phyloP scores from a whole-genome alignment of 2,888 invertebrate genomes.

The Ceratothoa steindachneri region DNA sequence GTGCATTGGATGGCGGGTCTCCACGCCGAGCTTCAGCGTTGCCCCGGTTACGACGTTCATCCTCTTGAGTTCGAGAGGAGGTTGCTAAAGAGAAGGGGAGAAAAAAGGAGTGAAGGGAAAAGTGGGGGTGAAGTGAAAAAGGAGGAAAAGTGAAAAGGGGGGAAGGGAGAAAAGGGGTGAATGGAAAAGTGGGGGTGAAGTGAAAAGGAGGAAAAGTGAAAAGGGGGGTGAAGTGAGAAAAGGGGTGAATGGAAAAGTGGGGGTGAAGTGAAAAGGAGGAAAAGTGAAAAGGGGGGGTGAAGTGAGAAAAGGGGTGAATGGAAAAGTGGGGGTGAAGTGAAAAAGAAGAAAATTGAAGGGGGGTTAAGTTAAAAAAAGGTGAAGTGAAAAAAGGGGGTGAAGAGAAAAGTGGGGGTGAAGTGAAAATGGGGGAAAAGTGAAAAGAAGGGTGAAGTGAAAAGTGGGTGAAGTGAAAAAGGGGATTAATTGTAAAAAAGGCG shows the following conservation, averaged over 20 bases:
- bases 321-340: background rate
- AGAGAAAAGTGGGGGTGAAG: background rate
- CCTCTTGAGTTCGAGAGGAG: background rate
- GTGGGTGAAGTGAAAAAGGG: background rate
- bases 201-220: background rate
- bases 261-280: background rate
- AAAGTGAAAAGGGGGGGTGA: background rate
- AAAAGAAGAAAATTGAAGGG: background rate
- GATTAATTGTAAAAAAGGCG: background rate
- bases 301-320: background rate
- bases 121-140: background rate
- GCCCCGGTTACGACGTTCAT: too few relatives aligned
- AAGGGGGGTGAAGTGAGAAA: background rate
- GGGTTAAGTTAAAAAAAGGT: background rate
- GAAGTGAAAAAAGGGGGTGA: background rate
- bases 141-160: background rate
- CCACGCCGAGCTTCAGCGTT: too few relatives aligned
- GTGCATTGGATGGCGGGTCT: too few relatives aligned
- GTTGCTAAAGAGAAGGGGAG: background rate
- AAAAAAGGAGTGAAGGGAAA: background rate
- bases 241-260: background rate
- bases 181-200: background rate
- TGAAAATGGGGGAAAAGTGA: background rate
- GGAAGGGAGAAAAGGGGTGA: background rate
- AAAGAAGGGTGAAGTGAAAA: background rate